Percentiles rank a stretch among this genome's conserved stretches.
These are phyloP conservation scores for Piscicola geometra DNA, from an alignment of 2,888 invertebrate species.

Conservation along the genomic window DNA sequence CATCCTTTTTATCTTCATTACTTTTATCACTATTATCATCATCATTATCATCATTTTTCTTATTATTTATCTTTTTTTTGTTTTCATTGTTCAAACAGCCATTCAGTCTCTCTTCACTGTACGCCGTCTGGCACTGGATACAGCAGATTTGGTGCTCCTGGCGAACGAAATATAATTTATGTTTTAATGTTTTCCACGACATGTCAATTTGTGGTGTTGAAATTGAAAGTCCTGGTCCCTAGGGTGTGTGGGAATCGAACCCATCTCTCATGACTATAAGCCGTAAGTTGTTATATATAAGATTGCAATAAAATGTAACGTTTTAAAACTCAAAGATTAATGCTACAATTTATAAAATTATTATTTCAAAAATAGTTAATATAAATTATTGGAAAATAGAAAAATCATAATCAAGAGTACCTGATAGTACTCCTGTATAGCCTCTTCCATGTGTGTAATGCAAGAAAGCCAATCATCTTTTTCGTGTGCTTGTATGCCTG, in stretches of 20 bases:
- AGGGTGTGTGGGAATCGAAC: no score
- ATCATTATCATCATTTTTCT: conserved; percentile 1
- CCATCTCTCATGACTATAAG: no score
- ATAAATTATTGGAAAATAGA: no score
- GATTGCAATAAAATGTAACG: no score
- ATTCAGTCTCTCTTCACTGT: background rate
- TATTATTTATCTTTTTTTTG: conserved; percentile 1
- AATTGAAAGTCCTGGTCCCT: no score
- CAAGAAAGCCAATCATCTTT: background rate
- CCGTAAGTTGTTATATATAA: no score
- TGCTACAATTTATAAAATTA: no score
- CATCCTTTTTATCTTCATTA: background rate
- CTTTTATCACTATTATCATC: background rate
- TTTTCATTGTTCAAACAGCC: background rate
- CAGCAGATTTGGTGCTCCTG: background rate
- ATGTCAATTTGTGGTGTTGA: no score
- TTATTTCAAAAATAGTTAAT: no score
- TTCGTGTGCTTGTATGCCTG: background rate
- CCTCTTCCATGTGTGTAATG: background rate
- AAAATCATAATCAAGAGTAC: background rate
- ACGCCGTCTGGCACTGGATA: background rate
- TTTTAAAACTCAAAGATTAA: no score
- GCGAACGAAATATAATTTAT: no score
- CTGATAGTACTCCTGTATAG: background rate
- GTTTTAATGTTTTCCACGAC: no score